Base-by-base conservation (phyloP, 2,888 invertebrate genomes). In the Zaprionus bogoriensis region DNA sequence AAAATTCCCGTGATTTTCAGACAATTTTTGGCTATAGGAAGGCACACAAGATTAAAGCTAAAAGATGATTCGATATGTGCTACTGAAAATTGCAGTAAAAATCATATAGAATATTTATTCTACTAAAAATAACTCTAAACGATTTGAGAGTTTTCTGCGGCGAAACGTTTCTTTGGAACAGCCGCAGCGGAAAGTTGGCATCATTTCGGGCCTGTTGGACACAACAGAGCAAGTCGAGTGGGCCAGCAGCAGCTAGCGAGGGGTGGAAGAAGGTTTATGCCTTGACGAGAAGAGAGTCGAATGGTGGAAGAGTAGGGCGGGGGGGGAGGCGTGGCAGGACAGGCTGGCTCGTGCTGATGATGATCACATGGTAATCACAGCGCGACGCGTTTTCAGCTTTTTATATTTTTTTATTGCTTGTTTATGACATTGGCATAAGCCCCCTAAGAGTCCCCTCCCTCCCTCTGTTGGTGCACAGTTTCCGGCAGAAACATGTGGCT, bases 391-490 rank as follows among this genome's bases (percentile, higher is more conserved):
- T 67, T 50, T 45, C 46, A 62, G 75, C 69, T 70, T 80, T 83
- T 78, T 80, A 73, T 84, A 68, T 67, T 64, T 86, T 84, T 86
- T 82, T 87, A 81, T 82, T 82, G 76, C 87, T 81, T 84, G 81
- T 78, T 87, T 87, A 82, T 87, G 87, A 74, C 87, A 70, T 59
- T 73, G 70, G 67, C 77, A 68, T 67, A 62, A 48, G 38, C 19
- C 19, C 38, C 19, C 19, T 38, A 19, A 17, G 19, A 28, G 1
- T 20, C 5, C 32, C 28, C 1, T 4, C 17, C 2, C 0, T 1
- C 17, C 6, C n/a, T 27, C 2, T 0, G n/a, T 14, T 1, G n/a
- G 7, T 36, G 7, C 14, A 3, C 36, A 36, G 36, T 10, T n/a
- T 0, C 2, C 41, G n/a, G 38, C 14, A 23, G 60, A 19, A 61